phyloP scores from a whole-genome alignment of 2,113 vertebrate species.

The Labeo catla region DNA sequence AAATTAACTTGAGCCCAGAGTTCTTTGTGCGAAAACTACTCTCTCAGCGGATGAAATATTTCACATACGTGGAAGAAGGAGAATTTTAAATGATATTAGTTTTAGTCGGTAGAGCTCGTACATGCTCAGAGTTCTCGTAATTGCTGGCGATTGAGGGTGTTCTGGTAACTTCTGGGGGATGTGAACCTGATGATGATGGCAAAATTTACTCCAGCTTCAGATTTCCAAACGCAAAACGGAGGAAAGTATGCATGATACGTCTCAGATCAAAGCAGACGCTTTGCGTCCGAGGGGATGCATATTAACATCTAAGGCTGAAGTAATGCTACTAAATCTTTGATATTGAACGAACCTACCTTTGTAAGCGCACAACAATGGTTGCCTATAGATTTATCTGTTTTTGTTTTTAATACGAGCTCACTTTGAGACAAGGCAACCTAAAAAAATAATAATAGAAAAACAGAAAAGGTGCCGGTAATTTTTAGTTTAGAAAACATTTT shows the following conservation, averaged over 20 bases:
- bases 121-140: constrained; percentile 32
- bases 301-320: constrained; percentile 34
- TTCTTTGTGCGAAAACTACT: constrained; percentile 32
- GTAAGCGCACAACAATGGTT: constrained; percentile 8
- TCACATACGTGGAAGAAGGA: constrained; percentile 54
- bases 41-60: constrained; percentile 52
- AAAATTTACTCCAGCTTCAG: constrained; percentile 32
- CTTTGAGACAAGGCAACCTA: not conserved
- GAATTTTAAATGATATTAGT: constrained; percentile 57
- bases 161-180: constrained; percentile 22
- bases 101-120: constrained; percentile 18
- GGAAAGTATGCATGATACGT: not conserved
- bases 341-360: not conserved
- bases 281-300: constrained; percentile 7
- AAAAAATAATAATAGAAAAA: not conserved
- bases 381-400: not conserved
- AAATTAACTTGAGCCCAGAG: constrained; percentile 49
- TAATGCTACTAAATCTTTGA: constrained; percentile 15
- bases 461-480: not conserved
- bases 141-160: constrained; percentile 32
- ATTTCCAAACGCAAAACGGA: not conserved
- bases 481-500: too few relatives aligned
- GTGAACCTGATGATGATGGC: constrained; percentile 46
- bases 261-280: constrained; percentile 24
- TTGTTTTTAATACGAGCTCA: not conserved